Evolutionary conservation across 1,140 invertebrate species (phyloP).

Genomic region (Mya arenaria): DNA sequence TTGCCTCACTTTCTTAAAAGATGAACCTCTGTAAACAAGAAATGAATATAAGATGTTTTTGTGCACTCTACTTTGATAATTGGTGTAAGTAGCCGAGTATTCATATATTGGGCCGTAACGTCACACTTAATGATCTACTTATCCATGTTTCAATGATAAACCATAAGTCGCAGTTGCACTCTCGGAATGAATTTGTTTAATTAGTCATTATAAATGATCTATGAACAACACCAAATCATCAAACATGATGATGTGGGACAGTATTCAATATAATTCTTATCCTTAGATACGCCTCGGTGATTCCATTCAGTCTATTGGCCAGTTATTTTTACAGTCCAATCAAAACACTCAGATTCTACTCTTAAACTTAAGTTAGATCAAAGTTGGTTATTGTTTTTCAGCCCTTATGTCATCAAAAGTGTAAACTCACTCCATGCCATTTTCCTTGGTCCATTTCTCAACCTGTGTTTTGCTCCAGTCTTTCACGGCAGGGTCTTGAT

Average conservation of each 20-base stretch:
- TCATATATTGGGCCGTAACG: no score
- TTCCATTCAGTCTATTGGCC: constrained; percentile 6
- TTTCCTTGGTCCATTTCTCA: constrained; percentile 7
- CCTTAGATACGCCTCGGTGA: constrained; percentile 8
- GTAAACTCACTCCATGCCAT: neutral
- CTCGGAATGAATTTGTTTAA: no score
- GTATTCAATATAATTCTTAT: neutral
- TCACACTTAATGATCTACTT: no score
- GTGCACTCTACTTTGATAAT: no score
- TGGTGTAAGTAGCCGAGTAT: no score
- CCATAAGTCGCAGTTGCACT: no score
- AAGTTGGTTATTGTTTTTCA: neutral
- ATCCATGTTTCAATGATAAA: no score
- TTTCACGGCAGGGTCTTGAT: neutral
- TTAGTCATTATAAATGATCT: no score
- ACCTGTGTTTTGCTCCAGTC: neutral
- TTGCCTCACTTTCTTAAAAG: neutral
- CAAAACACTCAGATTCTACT: neutral
- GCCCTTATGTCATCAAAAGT: neutral
- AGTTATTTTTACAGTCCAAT: neutral
- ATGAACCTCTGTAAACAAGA: neutral
- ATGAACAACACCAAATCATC: no score
- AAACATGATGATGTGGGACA: no score
- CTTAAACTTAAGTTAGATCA: neutral
- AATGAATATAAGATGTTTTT: no score